phyloP scores from a whole-genome alignment of 2,113 vertebrate species.

The Paracanthobrama guichenoti region DNA sequence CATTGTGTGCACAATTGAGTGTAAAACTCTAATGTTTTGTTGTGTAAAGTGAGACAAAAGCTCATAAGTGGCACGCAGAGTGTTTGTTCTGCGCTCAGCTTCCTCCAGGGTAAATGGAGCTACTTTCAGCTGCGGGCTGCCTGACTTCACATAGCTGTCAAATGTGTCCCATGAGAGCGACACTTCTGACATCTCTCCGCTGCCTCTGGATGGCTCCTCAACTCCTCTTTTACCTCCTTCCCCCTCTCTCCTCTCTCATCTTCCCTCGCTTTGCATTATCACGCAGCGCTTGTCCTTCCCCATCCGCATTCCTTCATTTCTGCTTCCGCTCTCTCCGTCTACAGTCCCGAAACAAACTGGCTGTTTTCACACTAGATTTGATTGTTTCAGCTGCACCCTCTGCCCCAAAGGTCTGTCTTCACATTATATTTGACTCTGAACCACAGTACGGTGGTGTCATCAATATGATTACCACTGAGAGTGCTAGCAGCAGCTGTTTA shows the following conservation, averaged over 20 bases:
- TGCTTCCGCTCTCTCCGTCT: conserved; percentile 56
- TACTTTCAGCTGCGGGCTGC: conserved; percentile 81
- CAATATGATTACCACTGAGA: too few species aligned
- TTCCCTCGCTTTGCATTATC: conserved; percentile 34
- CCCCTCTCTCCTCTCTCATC: conserved; percentile 52
- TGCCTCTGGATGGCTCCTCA: conserved; percentile 78
- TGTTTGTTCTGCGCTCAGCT: conserved; percentile 64
- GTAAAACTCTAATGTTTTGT: conserved; percentile 28
- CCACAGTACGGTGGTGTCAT: too few species aligned
- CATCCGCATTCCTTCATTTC: conserved; percentile 71
- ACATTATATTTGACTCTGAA: not conserved
- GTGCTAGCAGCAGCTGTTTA: too few species aligned
- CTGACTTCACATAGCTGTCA: conserved; percentile 83
- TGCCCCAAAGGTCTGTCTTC: not conserved
- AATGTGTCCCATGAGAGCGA: conserved; percentile 77
- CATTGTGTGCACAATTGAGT: conserved; percentile 32
- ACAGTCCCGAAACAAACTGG: conserved; percentile 38
- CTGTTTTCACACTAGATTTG: not conserved
- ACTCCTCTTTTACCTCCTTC: conserved; percentile 73
- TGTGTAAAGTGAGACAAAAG: conserved; percentile 50
- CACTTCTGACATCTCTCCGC: conserved; percentile 77
- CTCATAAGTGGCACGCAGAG: conserved; percentile 17
- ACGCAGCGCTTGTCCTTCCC: conserved; percentile 63
- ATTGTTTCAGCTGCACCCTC: not conserved
- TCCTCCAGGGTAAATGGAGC: conserved; percentile 76